These are phyloP conservation scores for Ferrisia virgata DNA, from an alignment of 2,888 invertebrate genomes.

Conservation along the genomic window DNA sequence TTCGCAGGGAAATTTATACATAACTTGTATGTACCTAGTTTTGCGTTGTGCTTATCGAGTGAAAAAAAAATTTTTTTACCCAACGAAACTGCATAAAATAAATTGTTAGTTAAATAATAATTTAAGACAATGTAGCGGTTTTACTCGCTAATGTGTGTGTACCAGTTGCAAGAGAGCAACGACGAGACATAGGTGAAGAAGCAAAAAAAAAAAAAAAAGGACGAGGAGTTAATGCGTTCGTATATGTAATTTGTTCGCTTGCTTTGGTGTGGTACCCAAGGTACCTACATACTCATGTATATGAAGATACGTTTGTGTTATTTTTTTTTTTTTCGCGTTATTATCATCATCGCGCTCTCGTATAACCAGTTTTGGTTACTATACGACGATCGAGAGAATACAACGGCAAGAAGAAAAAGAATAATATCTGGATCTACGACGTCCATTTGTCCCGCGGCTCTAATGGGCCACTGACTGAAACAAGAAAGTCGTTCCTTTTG, in stretches of 20 bases:
- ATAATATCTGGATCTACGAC: conserved; percentile 29
- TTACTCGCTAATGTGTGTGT: conserved; percentile 6
- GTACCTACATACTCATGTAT: too few relatives aligned
- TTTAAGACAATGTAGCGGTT: conserved; percentile 23
- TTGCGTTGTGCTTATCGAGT: background rate
- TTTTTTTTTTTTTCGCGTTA: conserved; percentile 24
- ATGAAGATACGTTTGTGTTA: background rate
- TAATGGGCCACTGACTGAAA: conserved; percentile 41
- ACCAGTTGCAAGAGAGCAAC: background rate
- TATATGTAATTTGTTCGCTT: conserved; percentile 11
- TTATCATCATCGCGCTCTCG: background rate
- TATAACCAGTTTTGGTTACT: conserved; percentile 35
- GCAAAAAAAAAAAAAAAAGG: background rate
- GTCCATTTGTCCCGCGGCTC: conserved; percentile 41
- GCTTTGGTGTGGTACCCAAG: background rate
- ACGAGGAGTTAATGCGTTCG: conserved; percentile 32
- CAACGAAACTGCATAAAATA: background rate
- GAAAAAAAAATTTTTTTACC: background rate
- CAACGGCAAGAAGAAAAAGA: background rate
- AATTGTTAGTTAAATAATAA: conserved; percentile 25
- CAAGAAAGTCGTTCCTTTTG: conserved; percentile 40
- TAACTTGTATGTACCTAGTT: too few relatives aligned
- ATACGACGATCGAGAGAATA: background rate
- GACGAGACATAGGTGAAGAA: too few relatives aligned
- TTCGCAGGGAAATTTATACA: background rate